Conservation (phyloP, 2,113 vertebrate species). For the Promerops cafer region DNA sequence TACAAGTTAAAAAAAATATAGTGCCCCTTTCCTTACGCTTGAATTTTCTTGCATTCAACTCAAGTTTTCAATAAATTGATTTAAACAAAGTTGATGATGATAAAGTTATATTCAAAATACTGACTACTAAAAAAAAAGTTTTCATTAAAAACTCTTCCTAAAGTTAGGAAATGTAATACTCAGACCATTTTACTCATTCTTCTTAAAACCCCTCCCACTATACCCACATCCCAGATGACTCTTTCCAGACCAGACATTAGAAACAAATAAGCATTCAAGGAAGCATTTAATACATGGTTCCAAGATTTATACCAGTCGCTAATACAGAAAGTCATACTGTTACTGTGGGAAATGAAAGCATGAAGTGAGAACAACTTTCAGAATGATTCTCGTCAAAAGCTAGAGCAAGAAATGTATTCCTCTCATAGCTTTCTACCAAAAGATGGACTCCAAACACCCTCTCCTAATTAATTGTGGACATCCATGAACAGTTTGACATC, state of each 20-base stretch:
- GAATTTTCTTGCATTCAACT: neutral
- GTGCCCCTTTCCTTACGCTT: neutral
- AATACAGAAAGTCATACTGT: neutral
- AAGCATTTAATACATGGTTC: neutral
- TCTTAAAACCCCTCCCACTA: neutral
- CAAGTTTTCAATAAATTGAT: neutral
- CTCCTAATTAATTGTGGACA: neutral
- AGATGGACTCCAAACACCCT: fast-evolving
- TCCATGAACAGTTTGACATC: neutral
- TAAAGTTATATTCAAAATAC: neutral
- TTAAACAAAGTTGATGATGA: neutral
- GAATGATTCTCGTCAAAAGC: neutral
- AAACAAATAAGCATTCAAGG: neutral
- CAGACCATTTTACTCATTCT: neutral
- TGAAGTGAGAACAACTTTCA: neutral
- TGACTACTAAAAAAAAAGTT: neutral
- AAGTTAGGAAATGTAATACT: neutral
- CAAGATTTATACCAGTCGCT: neutral
- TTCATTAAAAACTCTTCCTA: neutral
- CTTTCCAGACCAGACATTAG: neutral
- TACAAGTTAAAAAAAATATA: neutral
- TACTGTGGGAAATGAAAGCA: neutral
- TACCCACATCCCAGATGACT: neutral
- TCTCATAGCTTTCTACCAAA: neutral
- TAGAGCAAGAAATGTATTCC: neutral